Conservation (phyloP, 2,113 vertebrate species). For the Cyanoliseus patagonus region DNA sequence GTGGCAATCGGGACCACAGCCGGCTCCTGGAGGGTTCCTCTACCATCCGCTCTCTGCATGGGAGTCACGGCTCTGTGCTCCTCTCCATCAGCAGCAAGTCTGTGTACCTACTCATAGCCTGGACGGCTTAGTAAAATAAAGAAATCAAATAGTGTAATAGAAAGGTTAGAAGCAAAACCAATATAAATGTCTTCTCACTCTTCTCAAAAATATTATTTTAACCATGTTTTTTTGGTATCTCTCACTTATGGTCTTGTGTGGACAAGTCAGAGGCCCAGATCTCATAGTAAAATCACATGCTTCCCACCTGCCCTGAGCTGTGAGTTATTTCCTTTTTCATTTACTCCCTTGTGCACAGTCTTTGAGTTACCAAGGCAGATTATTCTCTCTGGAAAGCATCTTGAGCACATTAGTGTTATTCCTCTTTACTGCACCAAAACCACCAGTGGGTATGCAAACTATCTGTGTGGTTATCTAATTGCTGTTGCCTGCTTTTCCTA, state of each 20-base stretch:
- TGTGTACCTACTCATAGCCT: not conserved
- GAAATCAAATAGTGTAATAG: not conserved
- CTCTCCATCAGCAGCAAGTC: accelerated
- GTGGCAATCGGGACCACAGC: not conserved
- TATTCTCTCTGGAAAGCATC: not conserved
- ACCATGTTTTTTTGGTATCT: not conserved
- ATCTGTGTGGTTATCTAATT: not conserved
- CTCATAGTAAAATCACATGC: not conserved
- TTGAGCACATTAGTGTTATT: not conserved
- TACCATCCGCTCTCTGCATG: not conserved
- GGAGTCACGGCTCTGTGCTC: accelerated
- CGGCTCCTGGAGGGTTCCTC: not conserved
- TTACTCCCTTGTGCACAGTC: not conserved
- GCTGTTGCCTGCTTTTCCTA: not conserved
- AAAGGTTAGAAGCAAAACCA: not conserved
- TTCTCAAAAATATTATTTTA: not conserved
- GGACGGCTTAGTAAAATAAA: not conserved
- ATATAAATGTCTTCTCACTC: not conserved
- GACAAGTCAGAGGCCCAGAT: not conserved
- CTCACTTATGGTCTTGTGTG: not conserved
- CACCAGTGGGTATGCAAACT: not conserved
- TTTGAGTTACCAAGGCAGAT: not conserved
- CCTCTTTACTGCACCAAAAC: not conserved
- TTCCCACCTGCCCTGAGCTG: not conserved
- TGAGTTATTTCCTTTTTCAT: not conserved